Evolutionary conservation across 2,888 invertebrate genomes (phyloP).

Genomic region (Atrina japonica): DNA sequence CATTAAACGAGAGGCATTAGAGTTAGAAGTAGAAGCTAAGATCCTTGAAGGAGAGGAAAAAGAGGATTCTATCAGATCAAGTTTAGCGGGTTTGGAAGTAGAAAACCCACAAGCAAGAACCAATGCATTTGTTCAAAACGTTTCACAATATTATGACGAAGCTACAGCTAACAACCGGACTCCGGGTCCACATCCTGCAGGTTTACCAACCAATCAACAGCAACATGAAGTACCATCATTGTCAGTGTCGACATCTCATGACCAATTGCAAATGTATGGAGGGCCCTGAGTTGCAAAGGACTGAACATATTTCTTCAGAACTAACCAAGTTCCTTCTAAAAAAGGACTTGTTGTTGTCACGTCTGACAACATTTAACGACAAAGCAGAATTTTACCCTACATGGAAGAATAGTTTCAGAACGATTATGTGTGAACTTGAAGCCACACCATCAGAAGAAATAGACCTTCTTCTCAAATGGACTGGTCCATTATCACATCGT

Average conservation of each 20-base stretch:
- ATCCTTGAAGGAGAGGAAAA: background rate
- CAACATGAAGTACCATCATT: too few relatives aligned
- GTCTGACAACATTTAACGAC: slow-evolving; percentile 43
- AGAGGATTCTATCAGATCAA: background rate
- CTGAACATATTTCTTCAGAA: slow-evolving; percentile 1
- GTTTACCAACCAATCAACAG: too few relatives aligned
- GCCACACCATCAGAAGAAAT: slow-evolving; percentile 24
- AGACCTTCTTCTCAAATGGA: slow-evolving; percentile 40
- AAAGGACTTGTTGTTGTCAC: slow-evolving; percentile 37
- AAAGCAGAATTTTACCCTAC: slow-evolving; percentile 32
- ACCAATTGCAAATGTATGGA: slow-evolving; percentile 1
- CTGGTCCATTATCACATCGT: slow-evolving; percentile 31
- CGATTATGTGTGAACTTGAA: slow-evolving; percentile 34
- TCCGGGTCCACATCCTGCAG: too few relatives aligned
- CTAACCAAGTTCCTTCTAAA: slow-evolving; percentile 32
- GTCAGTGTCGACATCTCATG: too few relatives aligned
- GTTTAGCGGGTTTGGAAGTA: background rate
- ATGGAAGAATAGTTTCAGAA: slow-evolving; percentile 39
- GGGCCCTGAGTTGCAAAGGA: background rate
- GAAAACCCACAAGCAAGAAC: background rate
- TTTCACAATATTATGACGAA: slow-evolving; percentile 2
- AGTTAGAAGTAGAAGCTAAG: background rate
- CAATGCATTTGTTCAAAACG: background rate
- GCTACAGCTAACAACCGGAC: too few relatives aligned
- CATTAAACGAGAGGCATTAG: slow-evolving; percentile 6